Base-by-base conservation (phyloP, 2,113 vertebrate species). In the Galeopterus variegatus region DNA sequence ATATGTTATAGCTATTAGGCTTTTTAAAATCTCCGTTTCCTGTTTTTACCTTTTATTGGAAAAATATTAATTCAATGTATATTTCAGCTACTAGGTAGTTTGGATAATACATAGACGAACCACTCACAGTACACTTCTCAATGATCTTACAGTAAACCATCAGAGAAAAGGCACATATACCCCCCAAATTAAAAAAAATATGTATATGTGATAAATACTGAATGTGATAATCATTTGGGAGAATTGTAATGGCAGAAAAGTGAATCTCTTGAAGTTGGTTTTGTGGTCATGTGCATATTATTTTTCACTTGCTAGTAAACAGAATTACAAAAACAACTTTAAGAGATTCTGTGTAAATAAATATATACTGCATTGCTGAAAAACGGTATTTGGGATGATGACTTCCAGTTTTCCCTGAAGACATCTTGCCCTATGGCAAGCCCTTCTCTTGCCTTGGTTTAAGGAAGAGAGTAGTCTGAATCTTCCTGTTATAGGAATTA, bases 11-110 rank as follows among this genome's bases (percentile, higher is more conserved):
- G 11, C 23, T 76, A 23, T 23, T 21, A 62, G 26, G 5, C 0
- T 87, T 62, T 64, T 54, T 31, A 75, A 95, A 84, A 41, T n/a
- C 33, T 54, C n/a, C n/a, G 10, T 48, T 85, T 93, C 13, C 14
- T 28, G 0, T 58, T 70, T 88, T 15, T 41, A 60, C 8, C 0
- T 77, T 77, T 90, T 69, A 64, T 2, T 6, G 13, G 8, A 41
- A 75, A 83, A 17, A 9, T 1, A n/a, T n/a, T n/a, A 3, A 80
- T 64, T 88, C 23, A 31, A 0, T 50, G 26, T 45, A 36, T 2
- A 65, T 36, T 48, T 23, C 70, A 15, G 3, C 2, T 84, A n/a
- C 36, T 62, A 17, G 0, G 28, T 48, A 13, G 1, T 81, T 54
- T 50, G 9, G 14, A 93, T 24, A 8, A 88, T 5, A 36, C 15